These are phyloP conservation scores for Drosophila fungiperda DNA, from an alignment of 2,888 invertebrate species.

Conservation along the genomic window DNA sequence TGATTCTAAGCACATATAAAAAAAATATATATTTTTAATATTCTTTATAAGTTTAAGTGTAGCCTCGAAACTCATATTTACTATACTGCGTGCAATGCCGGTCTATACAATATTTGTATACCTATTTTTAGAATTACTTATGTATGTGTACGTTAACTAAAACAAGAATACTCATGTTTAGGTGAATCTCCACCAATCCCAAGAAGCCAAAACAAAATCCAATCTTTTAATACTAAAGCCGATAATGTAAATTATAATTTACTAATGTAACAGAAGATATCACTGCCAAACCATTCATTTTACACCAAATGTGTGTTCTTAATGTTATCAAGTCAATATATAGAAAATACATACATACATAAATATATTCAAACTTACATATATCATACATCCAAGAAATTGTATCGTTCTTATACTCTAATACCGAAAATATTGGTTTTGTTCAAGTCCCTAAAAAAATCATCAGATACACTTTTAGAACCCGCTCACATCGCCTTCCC, in stretches of 20 bases:
- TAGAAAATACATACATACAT: slow-evolving; percentile 4
- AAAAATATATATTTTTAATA: slow-evolving; percentile 7
- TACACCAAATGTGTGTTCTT: slow-evolving; percentile 14
- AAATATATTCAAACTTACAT: slow-evolving; percentile 8
- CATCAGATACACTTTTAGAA: not conserved
- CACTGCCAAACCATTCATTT: slow-evolving; percentile 40
- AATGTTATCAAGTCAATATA: slow-evolving; percentile 8
- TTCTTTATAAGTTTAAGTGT: slow-evolving; percentile 14
- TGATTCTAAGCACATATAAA: slow-evolving; percentile 2
- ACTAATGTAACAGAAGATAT: slow-evolving; percentile 4
- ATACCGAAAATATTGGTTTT: not conserved
- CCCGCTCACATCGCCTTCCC: not conserved
- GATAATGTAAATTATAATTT: slow-evolving; percentile 9
- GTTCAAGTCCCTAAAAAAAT: not conserved
- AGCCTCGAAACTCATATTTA: slow-evolving; percentile 27
- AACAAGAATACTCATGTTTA: slow-evolving; percentile 57
- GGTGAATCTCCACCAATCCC: slow-evolving; percentile 32
- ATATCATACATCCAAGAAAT: slow-evolving; percentile 13
- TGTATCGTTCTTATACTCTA: not conserved
- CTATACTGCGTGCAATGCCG: slow-evolving; percentile 50
- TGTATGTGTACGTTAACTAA: slow-evolving; percentile 28
- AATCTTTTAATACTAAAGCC: slow-evolving; percentile 20
- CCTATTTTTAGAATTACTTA: slow-evolving; percentile 28
- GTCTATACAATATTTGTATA: slow-evolving; percentile 61
- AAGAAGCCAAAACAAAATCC: slow-evolving; percentile 15